A percentile compares a stretch with the other conserved stretches of the same genome.
Evolutionary conservation across 2,113 vertebrate genomes (phyloP).

Genomic region (Sylvilagus bachmani): DNA sequence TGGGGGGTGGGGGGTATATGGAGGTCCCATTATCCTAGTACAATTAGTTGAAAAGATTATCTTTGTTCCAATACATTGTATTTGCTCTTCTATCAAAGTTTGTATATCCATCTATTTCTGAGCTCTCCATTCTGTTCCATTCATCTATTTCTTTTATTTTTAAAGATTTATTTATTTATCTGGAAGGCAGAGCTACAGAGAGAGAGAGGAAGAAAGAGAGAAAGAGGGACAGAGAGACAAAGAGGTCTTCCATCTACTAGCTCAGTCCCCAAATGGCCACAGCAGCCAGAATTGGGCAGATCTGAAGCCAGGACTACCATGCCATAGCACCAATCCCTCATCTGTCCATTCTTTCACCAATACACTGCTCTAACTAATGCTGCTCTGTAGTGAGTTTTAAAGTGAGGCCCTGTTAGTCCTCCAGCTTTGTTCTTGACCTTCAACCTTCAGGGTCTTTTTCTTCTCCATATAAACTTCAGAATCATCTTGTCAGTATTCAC

Average conservation of each 20-base stretch:
- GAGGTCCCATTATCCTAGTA: neutral
- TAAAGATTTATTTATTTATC: no score
- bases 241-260: no score
- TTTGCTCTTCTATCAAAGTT: neutral
- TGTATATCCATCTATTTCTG: neutral
- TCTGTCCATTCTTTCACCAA: neutral
- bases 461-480: neutral
- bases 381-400: neutral
- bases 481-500: neutral
- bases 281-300: no score
- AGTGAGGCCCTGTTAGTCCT: neutral
- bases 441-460: neutral
- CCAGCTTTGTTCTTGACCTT: neutral
- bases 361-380: neutral
- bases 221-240: no score
- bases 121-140: neutral
- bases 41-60: neutral
- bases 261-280: no score
- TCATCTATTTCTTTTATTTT: neutral
- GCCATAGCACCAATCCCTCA: no score
- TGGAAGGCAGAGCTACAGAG: no score
- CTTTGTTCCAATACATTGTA: neutral
- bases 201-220: no score
- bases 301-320: no score
- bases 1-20: neutral